These are phyloP conservation scores for Oreochromis tanganicae DNA, from an alignment of 2,113 vertebrate species.

Conservation along the genomic window DNA sequence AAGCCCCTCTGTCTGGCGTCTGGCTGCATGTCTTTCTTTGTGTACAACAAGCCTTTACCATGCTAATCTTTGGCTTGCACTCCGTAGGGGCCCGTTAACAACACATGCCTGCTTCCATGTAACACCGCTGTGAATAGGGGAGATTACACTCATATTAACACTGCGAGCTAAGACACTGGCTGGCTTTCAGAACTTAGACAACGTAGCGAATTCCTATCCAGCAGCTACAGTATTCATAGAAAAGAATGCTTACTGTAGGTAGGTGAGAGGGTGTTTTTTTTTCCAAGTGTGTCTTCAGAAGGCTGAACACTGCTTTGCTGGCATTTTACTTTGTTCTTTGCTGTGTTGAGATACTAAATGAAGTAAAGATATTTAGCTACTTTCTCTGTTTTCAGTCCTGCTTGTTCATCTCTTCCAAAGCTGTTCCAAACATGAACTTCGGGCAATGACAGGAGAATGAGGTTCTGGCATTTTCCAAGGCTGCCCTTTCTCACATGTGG, in stretches of 20 bases:
- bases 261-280: not conserved
- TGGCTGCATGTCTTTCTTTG: slow-evolving; percentile 11
- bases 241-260: not conserved
- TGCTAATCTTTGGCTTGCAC: slow-evolving; percentile 46
- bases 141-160: slow-evolving; percentile 54
- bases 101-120: slow-evolving; percentile 28
- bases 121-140: slow-evolving; percentile 18
- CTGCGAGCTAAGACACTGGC: slow-evolving; percentile 13
- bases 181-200: slow-evolving; percentile 3
- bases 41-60: slow-evolving; percentile 23
- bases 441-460: not conserved
- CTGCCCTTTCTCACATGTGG: not conserved
- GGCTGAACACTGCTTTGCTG: not conserved
- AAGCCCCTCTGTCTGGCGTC: slow-evolving; percentile 21
- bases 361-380: not conserved
- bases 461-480: not conserved
- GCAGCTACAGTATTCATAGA: not conserved
- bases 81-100: slow-evolving; percentile 28
- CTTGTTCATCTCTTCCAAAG: not conserved
- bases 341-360: not conserved
- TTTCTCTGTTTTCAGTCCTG: not conserved
- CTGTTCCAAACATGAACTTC: not conserved
- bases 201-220: not conserved
- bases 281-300: not conserved
- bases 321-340: not conserved